phyloP scores from a whole-genome alignment of 2,888 invertebrate species.

The Bugulina stolonifera region DNA sequence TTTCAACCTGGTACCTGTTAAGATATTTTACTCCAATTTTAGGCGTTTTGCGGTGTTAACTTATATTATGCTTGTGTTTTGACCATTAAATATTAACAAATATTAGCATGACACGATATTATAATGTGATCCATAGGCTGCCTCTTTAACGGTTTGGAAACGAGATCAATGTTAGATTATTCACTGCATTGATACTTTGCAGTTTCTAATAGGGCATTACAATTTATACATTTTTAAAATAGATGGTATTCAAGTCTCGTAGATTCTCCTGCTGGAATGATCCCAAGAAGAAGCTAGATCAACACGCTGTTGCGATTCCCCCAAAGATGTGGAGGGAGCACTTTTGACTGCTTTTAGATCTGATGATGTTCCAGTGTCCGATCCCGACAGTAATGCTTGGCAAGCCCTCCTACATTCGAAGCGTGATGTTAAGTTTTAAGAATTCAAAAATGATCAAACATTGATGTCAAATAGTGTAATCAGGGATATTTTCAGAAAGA shows the following conservation, averaged over 20 bases:
- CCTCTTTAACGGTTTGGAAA: too few relatives aligned
- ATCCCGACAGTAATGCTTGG: not conserved
- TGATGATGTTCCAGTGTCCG: not conserved
- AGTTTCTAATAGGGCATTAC: too few relatives aligned
- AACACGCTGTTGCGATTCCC: not conserved
- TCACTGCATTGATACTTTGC: too few relatives aligned
- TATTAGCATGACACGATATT: too few relatives aligned
- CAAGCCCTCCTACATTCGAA: not conserved
- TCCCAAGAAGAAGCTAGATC: not conserved
- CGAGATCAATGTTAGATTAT: too few relatives aligned
- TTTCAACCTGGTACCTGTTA: too few relatives aligned
- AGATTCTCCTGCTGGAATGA: not conserved
- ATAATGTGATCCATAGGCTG: too few relatives aligned
- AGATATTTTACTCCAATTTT: too few relatives aligned
- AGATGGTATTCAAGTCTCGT: not conserved
- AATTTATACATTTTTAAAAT: not conserved
- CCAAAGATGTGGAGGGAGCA: not conserved
- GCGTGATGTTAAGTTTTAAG: not conserved
- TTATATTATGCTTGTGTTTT: too few relatives aligned
- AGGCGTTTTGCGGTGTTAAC: too few relatives aligned
- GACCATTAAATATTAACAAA: too few relatives aligned
- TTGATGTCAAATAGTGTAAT: not conserved
- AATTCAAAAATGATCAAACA: not conserved
- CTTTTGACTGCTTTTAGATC: not conserved
- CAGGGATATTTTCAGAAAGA: not conserved